Percentiles rank a stretch among this genome's conserved stretches.
phyloP scores from a whole-genome alignment of 2,888 invertebrate genomes.

The Nebria brevicollis region DNA sequence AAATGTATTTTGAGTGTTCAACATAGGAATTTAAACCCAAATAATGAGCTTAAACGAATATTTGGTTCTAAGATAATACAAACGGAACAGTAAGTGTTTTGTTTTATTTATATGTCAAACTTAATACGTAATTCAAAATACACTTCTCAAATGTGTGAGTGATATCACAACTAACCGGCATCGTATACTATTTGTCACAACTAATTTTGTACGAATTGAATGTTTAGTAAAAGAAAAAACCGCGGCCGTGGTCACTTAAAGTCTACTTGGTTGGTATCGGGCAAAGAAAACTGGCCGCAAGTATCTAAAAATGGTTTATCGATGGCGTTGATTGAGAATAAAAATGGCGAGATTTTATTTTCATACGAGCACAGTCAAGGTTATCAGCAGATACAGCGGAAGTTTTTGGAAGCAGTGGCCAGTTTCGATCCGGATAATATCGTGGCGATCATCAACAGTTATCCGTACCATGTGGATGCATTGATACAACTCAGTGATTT shows the following conservation, averaged over 20 bases:
- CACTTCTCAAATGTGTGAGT: too few relatives aligned
- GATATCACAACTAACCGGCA: too few relatives aligned
- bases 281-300: constrained; percentile 79
- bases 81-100: constrained; percentile 64
- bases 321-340: constrained; percentile 72
- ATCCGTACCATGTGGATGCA: constrained; percentile 84
- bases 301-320: constrained; percentile 76
- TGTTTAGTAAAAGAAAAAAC: constrained; percentile 67
- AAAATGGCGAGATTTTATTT: constrained; percentile 71
- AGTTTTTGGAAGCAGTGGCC: constrained; percentile 82
- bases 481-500: constrained; percentile 84
- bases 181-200: too few relatives aligned
- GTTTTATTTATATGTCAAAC: background rate
- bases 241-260: constrained; percentile 69
- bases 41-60: constrained; percentile 82
- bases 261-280: constrained; percentile 73
- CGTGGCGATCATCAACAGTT: constrained; percentile 75
- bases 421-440: constrained; percentile 82
- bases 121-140: too few relatives aligned
- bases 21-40: constrained; percentile 78
- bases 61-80: constrained; percentile 84
- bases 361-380: constrained; percentile 78
- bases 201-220: background rate
- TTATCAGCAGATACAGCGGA: constrained; percentile 78
- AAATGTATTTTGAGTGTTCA: constrained; percentile 72